Conservation (phyloP, 1,140 invertebrate genomes). For the Meloidogyne floridensis region DNA sequence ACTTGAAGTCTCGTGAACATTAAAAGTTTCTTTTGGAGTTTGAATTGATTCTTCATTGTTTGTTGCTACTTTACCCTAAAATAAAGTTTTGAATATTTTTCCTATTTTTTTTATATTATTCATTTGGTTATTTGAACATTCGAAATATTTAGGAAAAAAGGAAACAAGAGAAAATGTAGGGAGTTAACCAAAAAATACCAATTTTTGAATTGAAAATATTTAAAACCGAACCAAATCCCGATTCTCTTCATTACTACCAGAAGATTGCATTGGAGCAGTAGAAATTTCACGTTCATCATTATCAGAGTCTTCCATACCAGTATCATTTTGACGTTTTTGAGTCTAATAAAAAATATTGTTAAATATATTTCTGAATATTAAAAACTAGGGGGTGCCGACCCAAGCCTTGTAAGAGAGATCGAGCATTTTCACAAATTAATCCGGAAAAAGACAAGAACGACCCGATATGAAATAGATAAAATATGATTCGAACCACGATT, state of each 20-base stretch:
- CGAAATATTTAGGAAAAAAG: too few relatives aligned
- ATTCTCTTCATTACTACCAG: not conserved
- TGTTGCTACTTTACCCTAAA: not conserved
- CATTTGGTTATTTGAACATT: too few relatives aligned
- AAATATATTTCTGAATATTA: not conserved
- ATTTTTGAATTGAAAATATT: not conserved
- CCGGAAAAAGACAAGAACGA: too few relatives aligned
- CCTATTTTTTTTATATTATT: too few relatives aligned
- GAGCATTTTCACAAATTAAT: too few relatives aligned
- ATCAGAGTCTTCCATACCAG: not conserved
- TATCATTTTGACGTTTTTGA: not conserved
- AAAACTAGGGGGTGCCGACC: too few relatives aligned
- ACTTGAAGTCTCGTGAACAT: not conserved
- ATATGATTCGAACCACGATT: too few relatives aligned
- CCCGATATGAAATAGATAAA: too few relatives aligned
- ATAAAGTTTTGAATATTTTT: not conserved
- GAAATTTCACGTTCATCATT: not conserved
- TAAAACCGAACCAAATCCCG: not conserved
- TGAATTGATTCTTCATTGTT: not conserved
- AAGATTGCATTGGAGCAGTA: not conserved
- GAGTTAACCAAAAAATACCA: too few relatives aligned
- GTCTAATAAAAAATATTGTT: not conserved
- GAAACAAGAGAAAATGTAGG: too few relatives aligned
- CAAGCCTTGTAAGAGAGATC: too few relatives aligned
- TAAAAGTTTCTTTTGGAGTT: not conserved